phyloP scores from a whole-genome alignment of 1,140 invertebrate species.

The Saccostrea echinata region DNA sequence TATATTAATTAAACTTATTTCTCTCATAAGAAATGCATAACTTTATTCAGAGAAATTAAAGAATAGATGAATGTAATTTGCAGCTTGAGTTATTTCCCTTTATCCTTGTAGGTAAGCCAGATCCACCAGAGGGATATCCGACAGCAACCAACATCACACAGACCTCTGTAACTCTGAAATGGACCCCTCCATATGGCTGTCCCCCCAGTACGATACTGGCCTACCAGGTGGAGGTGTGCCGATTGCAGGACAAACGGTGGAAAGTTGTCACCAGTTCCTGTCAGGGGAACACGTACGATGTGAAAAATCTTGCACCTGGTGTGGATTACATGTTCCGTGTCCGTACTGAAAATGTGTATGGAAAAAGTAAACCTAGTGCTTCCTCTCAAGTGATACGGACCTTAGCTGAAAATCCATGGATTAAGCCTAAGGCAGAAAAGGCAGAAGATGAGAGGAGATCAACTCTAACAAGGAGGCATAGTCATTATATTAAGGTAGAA shows the following conservation, averaged over 20 bases:
- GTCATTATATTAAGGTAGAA: slow-evolving; percentile 71
- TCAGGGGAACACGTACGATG: slow-evolving; percentile 92
- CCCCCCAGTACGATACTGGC: slow-evolving; percentile 67
- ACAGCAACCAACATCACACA: slow-evolving; percentile 66
- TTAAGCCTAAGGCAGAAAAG: slow-evolving; percentile 43
- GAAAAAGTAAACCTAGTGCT: slow-evolving; percentile 91
- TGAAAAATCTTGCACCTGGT: slow-evolving; percentile 92
- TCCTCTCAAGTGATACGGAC: slow-evolving; percentile 64
- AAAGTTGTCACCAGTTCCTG: slow-evolving; percentile 95
- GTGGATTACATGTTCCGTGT: slow-evolving; percentile 97
- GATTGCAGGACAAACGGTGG: slow-evolving; percentile 83
- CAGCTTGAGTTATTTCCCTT: slow-evolving; percentile 27
- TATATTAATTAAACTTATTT: too few species aligned
- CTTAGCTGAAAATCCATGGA: slow-evolving; percentile 53
- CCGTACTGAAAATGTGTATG: slow-evolving; percentile 97
- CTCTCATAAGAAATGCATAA: too few species aligned
- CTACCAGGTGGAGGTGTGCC: slow-evolving; percentile 71
- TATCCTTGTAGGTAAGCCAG: slow-evolving; percentile 72
- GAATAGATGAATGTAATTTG: not conserved
- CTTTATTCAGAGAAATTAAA: too few species aligned
- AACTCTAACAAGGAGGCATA: slow-evolving; percentile 64
- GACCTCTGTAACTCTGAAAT: slow-evolving; percentile 70
- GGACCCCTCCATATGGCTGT: slow-evolving; percentile 64
- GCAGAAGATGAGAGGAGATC: slow-evolving; percentile 57
- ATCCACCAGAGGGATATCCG: slow-evolving; percentile 65